Evolutionary conservation across 2,888 invertebrate species (phyloP).

Genomic region (Callimorpha dominula): DNA sequence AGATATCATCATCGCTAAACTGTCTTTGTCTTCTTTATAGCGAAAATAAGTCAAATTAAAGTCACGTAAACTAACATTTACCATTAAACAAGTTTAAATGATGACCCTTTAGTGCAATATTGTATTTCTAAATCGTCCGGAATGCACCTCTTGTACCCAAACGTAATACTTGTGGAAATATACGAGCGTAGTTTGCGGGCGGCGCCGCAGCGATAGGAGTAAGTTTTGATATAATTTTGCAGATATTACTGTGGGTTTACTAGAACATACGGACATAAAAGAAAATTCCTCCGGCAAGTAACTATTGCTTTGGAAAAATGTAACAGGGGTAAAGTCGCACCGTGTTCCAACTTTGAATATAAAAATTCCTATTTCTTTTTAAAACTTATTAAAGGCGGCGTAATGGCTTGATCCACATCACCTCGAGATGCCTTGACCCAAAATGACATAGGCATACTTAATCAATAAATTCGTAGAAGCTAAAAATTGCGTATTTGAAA

Average conservation of each 20-base stretch:
- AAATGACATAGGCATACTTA: no score
- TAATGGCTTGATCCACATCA: background rate
- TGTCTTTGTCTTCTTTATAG: constrained; percentile 10
- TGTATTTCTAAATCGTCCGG: constrained; percentile 58
- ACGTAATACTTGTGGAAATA: constrained; percentile 39
- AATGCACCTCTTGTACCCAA: constrained; percentile 44
- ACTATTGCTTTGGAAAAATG: background rate
- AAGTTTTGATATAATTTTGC: constrained; percentile 49
- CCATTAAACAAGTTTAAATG: constrained; percentile 53
- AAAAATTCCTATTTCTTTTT: background rate
- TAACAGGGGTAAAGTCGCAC: background rate
- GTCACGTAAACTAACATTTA: constrained; percentile 41
- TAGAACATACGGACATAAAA: constrained; percentile 5
- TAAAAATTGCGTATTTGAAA: no score
- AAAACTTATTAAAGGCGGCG: no score
- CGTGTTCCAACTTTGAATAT: background rate
- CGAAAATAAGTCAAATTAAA: constrained; percentile 34
- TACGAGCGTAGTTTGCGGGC: constrained; percentile 38
- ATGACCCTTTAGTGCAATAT: constrained; percentile 52
- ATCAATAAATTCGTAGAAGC: no score
- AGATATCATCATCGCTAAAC: no score
- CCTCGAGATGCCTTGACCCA: background rate
- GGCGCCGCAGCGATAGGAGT: constrained; percentile 18
- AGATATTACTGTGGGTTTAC: constrained; percentile 28
- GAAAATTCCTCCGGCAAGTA: background rate